Base-by-base conservation (phyloP, 2,888 invertebrate species). In the Pherbina coryleti region DNA sequence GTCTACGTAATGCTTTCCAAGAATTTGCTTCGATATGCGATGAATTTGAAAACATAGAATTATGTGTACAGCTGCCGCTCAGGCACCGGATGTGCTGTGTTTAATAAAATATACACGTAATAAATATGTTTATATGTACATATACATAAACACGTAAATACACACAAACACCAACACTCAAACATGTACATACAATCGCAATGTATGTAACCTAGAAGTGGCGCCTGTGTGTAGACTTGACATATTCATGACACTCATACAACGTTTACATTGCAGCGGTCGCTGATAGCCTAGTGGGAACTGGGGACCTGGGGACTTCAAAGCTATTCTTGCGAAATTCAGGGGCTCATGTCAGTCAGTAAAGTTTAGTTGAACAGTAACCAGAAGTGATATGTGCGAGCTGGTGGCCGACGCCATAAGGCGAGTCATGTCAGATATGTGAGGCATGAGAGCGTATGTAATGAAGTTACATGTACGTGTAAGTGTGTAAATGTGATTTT, bases 241-340 rank as follows among this genome's bases (percentile, higher is more conserved):
- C 44, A 44, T 44, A 44, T 44, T 44, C 44, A 44, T 44, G 44
- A 44, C 44, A 44, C 44, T 44, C 44, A 14, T 44, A 44, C 14
- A 44, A 44, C 44, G 44, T 44, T 44, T 44, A 44, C 14, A 11
- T 22, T 69, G 49, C 49, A 25, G 67, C 22, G 49, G 44, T 11
- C 22, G 67, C 44, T 49, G 67, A 69, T 64, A 64, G 64, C 64
- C 64, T 34, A 28, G 4, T n/a, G 64, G 64, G 64, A 64, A 28
- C 34, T 64, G 28, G 64, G 37, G 64, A 64, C 22, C 34, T 14
- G 31, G 28, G n/a, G n/a, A 34, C 34, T 19, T 14, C 31, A 64
- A 31, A n/a, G n/a, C 31, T 28, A 8, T 31, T 64, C 34, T 31
- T 34, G n/a, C 64, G 17, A 64, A 28, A 34, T 34, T 34, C n/a